Evolutionary conservation across 2,113 vertebrate genomes (phyloP).

Genomic region (Calyptomena viridis): DNA sequence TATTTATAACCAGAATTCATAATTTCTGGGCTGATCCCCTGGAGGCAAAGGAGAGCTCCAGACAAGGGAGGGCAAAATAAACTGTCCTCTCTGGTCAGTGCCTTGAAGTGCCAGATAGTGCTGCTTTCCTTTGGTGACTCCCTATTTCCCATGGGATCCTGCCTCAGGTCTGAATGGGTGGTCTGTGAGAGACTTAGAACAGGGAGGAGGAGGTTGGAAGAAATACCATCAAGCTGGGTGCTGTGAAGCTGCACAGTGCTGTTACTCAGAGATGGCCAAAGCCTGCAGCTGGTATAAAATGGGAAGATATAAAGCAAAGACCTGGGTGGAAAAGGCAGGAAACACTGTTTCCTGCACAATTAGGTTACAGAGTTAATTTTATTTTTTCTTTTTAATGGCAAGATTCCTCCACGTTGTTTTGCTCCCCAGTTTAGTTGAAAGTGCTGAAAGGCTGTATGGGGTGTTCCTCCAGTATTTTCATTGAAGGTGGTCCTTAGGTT

Average conservation of each 20-base stretch:
- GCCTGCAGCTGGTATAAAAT: not conserved
- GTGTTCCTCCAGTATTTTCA: not conserved
- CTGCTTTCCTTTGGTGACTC: not conserved
- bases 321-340: not conserved
- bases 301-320: not conserved
- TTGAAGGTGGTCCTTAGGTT: not conserved
- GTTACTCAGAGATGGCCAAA: not conserved
- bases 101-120: not conserved
- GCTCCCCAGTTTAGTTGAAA: not conserved
- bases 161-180: too few species aligned
- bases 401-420: not conserved
- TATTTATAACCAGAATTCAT: not conserved
- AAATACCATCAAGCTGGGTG: rapidly evolving
- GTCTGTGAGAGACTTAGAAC: not conserved
- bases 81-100: not conserved
- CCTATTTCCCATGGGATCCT: rapidly evolving
- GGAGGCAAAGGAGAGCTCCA: not conserved
- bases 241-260: not conserved
- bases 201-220: not conserved
- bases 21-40: not conserved
- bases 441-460: not conserved
- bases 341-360: not conserved
- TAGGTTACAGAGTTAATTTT: not conserved
- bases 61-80: not conserved
- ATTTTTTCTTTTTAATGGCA: not conserved